A percentile compares a stretch with the other conserved stretches of the same genome.
Conservation (phyloP, 2,797 vertebrate genomes). For the Sarcophilus harrisii region DNA sequence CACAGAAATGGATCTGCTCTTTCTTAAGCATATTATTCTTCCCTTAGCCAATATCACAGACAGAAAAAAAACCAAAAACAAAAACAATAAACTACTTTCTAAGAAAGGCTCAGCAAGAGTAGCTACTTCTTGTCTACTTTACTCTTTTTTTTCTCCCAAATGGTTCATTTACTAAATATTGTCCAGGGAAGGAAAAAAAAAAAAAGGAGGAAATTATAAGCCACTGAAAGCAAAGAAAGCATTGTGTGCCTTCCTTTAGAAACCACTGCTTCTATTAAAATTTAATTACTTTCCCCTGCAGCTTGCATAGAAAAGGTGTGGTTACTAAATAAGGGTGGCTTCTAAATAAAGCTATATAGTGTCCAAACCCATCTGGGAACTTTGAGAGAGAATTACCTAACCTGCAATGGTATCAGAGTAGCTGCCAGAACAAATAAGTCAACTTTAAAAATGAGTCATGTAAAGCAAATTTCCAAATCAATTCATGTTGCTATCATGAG, state of each 20-base stretch:
- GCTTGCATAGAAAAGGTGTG: background rate
- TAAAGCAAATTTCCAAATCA: slow-evolving; percentile 22
- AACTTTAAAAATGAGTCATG: slow-evolving; percentile 2
- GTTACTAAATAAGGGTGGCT: background rate
- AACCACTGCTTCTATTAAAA: slow-evolving; percentile 22
- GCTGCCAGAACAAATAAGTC: background rate
- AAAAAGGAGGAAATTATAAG: background rate
- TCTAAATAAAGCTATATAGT: background rate
- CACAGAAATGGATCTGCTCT: slow-evolving; percentile 37
- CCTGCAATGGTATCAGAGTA: background rate
- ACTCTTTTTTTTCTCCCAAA: slow-evolving; percentile 17
- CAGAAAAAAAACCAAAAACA: background rate
- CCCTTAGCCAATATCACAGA: slow-evolving; percentile 19
- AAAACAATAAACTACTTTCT: slow-evolving; percentile 51
- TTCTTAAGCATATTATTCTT: slow-evolving; percentile 32
- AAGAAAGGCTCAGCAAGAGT: slow-evolving; percentile 35
- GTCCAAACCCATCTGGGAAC: background rate
- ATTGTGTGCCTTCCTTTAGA: slow-evolving; percentile 6
- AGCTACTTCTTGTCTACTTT: slow-evolving; percentile 18
- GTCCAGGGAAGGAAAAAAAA: slow-evolving; percentile 26
- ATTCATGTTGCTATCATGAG: background rate
- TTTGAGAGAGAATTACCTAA: background rate
- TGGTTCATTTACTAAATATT: background rate
- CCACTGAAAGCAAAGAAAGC: slow-evolving; percentile 24
- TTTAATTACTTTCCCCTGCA: background rate